Evolutionary conservation across 2,888 invertebrate genomes (phyloP).

Genomic region (Ophion ventricosus): DNA sequence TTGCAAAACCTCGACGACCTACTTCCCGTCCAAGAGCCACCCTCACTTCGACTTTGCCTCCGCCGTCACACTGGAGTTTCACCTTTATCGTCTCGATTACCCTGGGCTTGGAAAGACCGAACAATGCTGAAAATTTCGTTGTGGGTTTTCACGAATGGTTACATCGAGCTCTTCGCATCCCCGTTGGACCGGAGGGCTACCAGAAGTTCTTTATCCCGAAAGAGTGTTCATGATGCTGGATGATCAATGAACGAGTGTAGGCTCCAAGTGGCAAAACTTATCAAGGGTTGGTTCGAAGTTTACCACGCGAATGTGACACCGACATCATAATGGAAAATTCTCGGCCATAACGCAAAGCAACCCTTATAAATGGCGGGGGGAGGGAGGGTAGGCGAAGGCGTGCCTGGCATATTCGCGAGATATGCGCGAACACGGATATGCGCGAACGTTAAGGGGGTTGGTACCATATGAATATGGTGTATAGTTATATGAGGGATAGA

Average conservation of each 20-base stretch:
- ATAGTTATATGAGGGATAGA: constrained; percentile 47
- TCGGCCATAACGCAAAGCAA: constrained; percentile 7
- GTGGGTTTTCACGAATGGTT: constrained; percentile 28
- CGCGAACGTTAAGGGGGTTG: constrained; percentile 65
- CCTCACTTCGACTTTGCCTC: constrained; percentile 10
- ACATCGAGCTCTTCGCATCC: no score
- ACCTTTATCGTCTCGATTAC: constrained; percentile 24
- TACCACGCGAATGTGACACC: constrained; percentile 2
- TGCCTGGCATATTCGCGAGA: constrained; percentile 45
- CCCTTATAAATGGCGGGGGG: constrained; percentile 11
- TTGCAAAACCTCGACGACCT: constrained; percentile 61
- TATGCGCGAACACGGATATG: constrained; percentile 60
- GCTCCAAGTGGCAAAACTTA: no score
- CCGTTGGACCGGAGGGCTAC: no score
- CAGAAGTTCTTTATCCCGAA: no score
- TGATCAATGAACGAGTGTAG: no score
- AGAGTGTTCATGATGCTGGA: no score
- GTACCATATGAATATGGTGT: constrained; percentile 63
- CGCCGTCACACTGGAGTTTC: constrained; percentile 10
- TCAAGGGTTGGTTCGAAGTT: not conserved
- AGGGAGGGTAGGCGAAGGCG: constrained; percentile 54
- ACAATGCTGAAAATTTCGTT: constrained; percentile 50
- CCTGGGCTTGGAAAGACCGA: constrained; percentile 43
- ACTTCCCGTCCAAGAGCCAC: constrained; percentile 43
- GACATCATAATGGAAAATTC: constrained; percentile 48